These are phyloP conservation scores for Lophius piscatorius DNA, from an alignment of 2,113 vertebrate species.

Conservation along the genomic window DNA sequence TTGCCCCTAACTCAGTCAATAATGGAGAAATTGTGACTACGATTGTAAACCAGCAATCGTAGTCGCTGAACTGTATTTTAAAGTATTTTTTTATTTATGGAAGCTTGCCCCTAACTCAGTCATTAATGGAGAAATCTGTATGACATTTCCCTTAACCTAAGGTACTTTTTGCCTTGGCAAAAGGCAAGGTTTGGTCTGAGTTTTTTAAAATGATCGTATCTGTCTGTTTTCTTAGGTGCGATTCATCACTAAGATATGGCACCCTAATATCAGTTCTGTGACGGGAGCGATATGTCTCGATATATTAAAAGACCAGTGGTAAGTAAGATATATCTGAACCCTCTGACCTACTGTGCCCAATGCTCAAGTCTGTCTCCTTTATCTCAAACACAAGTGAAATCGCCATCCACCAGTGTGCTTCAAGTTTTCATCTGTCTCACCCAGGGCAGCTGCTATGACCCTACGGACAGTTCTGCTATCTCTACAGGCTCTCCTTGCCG, in stretches of 20 bases:
- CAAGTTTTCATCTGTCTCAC: conserved; percentile 16
- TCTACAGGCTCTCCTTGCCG: conserved; percentile 93
- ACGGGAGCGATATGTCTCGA: conserved; percentile 99
- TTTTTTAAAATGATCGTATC: too few species aligned
- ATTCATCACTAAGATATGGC: conserved; percentile 99
- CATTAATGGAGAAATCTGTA: too few species aligned
- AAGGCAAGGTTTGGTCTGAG: too few species aligned
- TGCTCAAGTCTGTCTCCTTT: neutral
- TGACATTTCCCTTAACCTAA: too few species aligned
- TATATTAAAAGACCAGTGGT: conserved; percentile 99
- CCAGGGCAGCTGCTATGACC: conserved; percentile 98
- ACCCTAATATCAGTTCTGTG: conserved; percentile 99
- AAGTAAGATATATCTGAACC: conserved; percentile 64
- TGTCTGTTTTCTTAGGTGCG: conserved; percentile 87
- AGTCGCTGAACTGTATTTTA: too few species aligned
- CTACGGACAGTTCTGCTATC: conserved; percentile 96
- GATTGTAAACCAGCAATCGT: too few species aligned
- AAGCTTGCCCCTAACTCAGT: too few species aligned
- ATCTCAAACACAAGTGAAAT: neutral
- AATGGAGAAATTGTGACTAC: too few species aligned
- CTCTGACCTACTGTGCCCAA: neutral
- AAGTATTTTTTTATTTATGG: too few species aligned
- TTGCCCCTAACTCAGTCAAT: too few species aligned
- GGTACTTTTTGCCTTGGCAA: too few species aligned
- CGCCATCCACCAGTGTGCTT: neutral